Conservation (phyloP, 2,888 invertebrate genomes). For the Sympetrum striolatum region DNA sequence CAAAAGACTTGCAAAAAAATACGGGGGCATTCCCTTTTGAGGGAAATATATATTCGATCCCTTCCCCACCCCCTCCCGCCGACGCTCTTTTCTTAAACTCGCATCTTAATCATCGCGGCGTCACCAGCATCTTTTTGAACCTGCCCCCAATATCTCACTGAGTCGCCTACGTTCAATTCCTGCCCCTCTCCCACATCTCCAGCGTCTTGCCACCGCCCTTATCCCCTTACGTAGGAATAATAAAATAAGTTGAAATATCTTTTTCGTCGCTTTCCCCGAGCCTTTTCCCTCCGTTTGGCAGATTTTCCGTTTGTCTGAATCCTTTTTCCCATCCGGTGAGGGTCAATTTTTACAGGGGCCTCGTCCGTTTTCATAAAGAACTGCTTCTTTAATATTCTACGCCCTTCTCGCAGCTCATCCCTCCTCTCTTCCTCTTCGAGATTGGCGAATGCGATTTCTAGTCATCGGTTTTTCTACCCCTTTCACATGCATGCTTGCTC, state of each 20-base stretch:
- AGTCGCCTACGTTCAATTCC: neutral
- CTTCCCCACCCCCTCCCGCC: neutral
- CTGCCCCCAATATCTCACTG: neutral
- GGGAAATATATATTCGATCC: neutral
- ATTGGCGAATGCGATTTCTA: too few species aligned
- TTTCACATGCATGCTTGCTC: too few species aligned
- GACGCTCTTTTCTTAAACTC: constrained; percentile 4
- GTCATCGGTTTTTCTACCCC: too few species aligned
- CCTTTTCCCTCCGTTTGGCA: neutral
- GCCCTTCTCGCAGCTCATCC: neutral
- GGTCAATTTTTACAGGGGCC: neutral
- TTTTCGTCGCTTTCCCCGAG: neutral
- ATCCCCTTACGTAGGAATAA: neutral
- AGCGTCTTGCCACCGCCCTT: neutral
- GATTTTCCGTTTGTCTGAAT: neutral
- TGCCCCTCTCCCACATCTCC: neutral
- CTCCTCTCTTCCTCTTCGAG: neutral
- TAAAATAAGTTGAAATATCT: neutral
- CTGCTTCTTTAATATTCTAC: neutral
- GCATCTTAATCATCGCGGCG: constrained; percentile 34
- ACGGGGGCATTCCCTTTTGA: neutral
- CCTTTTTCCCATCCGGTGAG: neutral
- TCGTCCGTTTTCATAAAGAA: neutral
- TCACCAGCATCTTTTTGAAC: constrained; percentile 28
- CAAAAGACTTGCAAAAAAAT: constrained; percentile 33